Evolutionary conservation across 2,888 invertebrate species (phyloP).

Genomic region (Lottia gigantea): DNA sequence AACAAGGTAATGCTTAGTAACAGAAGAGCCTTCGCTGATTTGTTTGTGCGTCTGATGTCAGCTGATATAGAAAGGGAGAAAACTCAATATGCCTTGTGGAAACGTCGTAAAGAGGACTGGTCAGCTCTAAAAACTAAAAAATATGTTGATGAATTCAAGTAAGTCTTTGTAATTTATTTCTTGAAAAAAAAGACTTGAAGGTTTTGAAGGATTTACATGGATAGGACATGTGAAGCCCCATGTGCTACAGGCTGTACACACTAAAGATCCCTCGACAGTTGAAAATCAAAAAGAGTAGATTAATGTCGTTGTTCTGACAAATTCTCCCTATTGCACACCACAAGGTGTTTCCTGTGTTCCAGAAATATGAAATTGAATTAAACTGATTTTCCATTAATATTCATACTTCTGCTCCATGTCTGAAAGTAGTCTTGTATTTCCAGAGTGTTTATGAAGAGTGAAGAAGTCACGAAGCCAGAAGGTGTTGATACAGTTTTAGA

Average conservation of each 20-base stretch:
- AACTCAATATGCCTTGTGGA: conserved; percentile 57
- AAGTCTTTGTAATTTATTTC: not conserved
- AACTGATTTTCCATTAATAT: no score
- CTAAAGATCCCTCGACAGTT: no score
- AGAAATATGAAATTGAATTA: no score
- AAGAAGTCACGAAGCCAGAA: conserved; percentile 51
- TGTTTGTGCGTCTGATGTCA: conserved; percentile 61
- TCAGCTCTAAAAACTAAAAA: conserved; percentile 53
- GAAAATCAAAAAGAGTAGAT: no score
- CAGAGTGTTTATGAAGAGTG: conserved; percentile 59
- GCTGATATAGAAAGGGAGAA: conserved; percentile 66
- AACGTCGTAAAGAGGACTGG: conserved; percentile 60
- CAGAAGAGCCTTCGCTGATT: conserved; percentile 62
- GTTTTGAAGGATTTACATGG: no score
- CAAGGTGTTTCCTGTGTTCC: no score
- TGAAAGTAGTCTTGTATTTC: conserved; percentile 4
- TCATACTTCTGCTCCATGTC: no score
- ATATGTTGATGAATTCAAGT: conserved; percentile 57
- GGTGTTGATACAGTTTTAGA: conserved; percentile 46
- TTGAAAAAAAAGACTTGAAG: no score
- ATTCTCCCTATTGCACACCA: no score
- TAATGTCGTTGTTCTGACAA: no score
- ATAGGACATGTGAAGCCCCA: no score
- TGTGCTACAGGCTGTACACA: no score
- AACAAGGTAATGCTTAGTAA: conserved; percentile 67